Conservation (phyloP, 2,797 vertebrate genomes). For the Tadarida brasiliensis region DNA sequence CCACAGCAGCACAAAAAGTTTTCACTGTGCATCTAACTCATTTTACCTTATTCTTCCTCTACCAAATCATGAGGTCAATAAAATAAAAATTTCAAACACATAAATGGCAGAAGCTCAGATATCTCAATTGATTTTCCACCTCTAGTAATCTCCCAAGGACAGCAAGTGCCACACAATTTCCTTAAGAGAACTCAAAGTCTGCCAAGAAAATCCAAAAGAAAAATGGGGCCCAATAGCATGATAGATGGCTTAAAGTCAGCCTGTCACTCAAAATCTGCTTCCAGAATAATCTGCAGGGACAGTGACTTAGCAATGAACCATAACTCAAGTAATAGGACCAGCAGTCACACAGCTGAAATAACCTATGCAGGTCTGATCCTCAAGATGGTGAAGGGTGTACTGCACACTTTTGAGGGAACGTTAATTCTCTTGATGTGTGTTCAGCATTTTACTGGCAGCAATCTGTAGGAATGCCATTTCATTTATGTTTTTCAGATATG, state of each 20-base stretch:
- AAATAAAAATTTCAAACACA: slow-evolving; percentile 39
- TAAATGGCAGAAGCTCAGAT: slow-evolving; percentile 39
- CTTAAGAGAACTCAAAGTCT: slow-evolving; percentile 56
- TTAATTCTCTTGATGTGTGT: slow-evolving; percentile 20
- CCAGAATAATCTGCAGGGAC: slow-evolving; percentile 10
- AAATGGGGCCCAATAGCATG: slow-evolving; percentile 55
- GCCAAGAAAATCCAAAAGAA: slow-evolving; percentile 55
- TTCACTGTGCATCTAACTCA: background rate
- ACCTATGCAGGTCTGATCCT: background rate
- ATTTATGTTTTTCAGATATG: slow-evolving; percentile 41
- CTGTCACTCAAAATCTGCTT: slow-evolving; percentile 29
- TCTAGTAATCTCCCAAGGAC: slow-evolving; percentile 54
- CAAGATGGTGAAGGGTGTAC: background rate
- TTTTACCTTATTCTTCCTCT: slow-evolving; percentile 47
- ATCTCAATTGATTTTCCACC: slow-evolving; percentile 23
- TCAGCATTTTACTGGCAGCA: slow-evolving; percentile 1
- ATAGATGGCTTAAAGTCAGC: slow-evolving; percentile 45
- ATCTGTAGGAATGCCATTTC: slow-evolving; percentile 2
- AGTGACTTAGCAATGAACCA: slow-evolving; percentile 38
- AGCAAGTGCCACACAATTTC: slow-evolving; percentile 34
- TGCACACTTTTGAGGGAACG: background rate
- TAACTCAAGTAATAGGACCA: slow-evolving; percentile 31
- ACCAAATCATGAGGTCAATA: background rate
- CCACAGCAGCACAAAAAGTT: background rate
- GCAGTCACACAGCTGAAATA: slow-evolving; percentile 2